Base-by-base conservation (phyloP, 1,140 invertebrate genomes). In the Drosophila eugracilis region DNA sequence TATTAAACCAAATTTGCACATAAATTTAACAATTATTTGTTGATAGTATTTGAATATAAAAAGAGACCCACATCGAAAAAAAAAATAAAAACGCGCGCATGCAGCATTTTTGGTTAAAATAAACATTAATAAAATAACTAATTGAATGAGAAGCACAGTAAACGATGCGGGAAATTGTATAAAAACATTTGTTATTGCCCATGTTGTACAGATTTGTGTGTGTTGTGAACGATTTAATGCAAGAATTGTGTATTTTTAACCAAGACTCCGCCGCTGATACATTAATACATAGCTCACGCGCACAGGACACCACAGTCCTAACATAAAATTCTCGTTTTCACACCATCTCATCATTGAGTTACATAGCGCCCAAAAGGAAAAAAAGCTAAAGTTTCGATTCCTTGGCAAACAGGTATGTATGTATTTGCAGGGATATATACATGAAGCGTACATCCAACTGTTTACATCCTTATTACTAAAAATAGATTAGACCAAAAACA, bases 361-460 rank as follows among this genome's bases (percentile, higher is more conserved):
- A 37, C 36, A 37, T 37, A 37, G 36, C 36, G 36, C 5, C 5
- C 5, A 36, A 59, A 47, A 47, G 19, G 19, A 41, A 24, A n/a
- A 42, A 28, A 19, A 36, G 17, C 24, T 21, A 54, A 60, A 45
- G 39, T 28, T 60, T 37, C 24, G 19, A 55, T 57, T 57, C 22
- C 24, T 57, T 57, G 14, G 24, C 32, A 30, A 30, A 66, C 28
- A 63, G 62, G 62, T 66, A 66, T 63, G 57, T 66, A 65, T 65
- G 26, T n/a, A 22, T 59, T 54, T 19, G 36, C 17, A 22, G 22
- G 26, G 34, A 65, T 30, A 21, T 42, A 12, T 34, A 26, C 52
- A 12, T 44, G 34, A 26, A 2, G n/a, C 30, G 36, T 37, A 37
- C 57, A 42, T 49, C 14, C 21, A 36, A 32, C 19, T 52, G 39